These are phyloP conservation scores for Urocolius indicus DNA, from an alignment of 2,113 vertebrate genomes.

Conservation along the genomic window DNA sequence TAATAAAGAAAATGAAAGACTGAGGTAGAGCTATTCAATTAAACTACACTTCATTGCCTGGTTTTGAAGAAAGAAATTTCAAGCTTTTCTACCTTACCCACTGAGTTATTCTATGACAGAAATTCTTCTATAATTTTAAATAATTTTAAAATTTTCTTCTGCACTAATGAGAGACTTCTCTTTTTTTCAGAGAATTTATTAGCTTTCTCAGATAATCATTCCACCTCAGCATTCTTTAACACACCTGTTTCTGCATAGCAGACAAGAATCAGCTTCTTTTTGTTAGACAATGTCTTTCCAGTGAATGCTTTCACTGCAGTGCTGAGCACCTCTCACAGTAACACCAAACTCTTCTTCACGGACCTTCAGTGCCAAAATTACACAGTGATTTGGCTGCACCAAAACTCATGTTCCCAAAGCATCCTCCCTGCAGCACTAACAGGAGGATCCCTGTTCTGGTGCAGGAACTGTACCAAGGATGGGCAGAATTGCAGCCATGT, in stretches of 20 bases:
- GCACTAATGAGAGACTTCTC: not conserved
- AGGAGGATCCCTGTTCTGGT: not conserved
- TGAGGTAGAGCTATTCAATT: constrained; percentile 17
- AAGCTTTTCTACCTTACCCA: not conserved
- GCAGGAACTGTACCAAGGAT: fast-evolving
- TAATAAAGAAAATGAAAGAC: not conserved
- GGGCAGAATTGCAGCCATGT: not conserved
- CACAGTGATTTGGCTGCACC: not conserved
- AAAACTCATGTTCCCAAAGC: not conserved
- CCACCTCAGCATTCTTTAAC: not conserved
- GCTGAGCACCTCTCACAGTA: not conserved
- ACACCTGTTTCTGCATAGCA: not conserved
- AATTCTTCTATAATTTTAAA: not conserved
- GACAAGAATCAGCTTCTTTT: not conserved
- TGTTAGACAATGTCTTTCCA: not conserved
- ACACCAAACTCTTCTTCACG: not conserved
- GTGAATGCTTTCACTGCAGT: not conserved
- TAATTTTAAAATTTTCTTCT: not conserved
- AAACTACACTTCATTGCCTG: not conserved
- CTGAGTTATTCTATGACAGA: not conserved
- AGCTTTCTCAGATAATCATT: not conserved
- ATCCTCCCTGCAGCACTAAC: not conserved
- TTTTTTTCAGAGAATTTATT: not conserved
- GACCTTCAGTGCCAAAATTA: not conserved
- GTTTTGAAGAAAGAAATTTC: not conserved